Evolutionary conservation across 2,888 invertebrate species (phyloP), one percentile per base, ranked within the genome.

Genomic region (Caenorhabditis zanzibari): DNA sequence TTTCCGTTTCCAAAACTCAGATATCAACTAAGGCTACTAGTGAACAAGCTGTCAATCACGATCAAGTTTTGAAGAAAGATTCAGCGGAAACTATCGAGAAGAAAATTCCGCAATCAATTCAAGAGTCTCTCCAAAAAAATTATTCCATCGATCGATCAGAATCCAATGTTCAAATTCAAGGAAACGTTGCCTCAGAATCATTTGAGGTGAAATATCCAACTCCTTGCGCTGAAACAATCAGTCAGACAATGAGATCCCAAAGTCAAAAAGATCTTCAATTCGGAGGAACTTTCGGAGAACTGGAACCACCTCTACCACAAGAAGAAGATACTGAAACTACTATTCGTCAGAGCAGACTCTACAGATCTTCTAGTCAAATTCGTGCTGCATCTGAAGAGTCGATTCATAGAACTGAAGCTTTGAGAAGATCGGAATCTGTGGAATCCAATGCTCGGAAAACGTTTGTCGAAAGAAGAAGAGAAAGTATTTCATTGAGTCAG

Each of bases 221-320:
- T 14, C 12, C 69, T 4, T 26, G 66, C 47, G 44, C n/a, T 0
- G 80, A 56, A 26, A 58, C 58, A 26, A 28, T 80, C 32, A 56
- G 52, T 41, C 72, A 80, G 22, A 54, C 77, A 9, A 71, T 71
- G 35, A 52, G 74, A 41, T 72, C 69, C 3, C 82, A 82, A 26
- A 64, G 71, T 24, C 68, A 77, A 24, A 82, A 71, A 9, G 71
- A 76, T 56, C 58, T 76, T 19, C 58, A 66, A 14, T 82, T 77
- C 24, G 82, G 82, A 59, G 81, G 73, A 28, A 59, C 44, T 32
- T 81, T 84, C 12, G 84, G 86, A 52, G 75, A 76, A 35, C 58
- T 86, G 6, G 52, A 68, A 24, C 56, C 73, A 28, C 82, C 76
- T 16, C 19, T 28, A n/a, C 69, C 71, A 22, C 71, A 82, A 58